These are phyloP conservation scores for Empidonax alnorum DNA, from an alignment of 2,113 vertebrate species.

Conservation along the genomic window DNA sequence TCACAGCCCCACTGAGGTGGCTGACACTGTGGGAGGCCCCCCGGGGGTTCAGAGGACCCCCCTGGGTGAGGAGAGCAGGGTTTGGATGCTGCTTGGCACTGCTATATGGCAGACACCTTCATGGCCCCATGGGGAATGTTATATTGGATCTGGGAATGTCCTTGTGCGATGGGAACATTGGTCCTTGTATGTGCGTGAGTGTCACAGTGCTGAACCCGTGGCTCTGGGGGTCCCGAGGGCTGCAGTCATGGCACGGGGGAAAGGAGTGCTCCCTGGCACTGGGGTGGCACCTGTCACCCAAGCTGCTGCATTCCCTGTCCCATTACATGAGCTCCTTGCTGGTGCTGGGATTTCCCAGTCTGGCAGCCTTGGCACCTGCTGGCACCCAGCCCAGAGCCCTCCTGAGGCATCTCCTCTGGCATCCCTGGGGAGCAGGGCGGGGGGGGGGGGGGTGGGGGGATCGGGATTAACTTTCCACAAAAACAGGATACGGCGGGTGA, in stretches of 20 bases:
- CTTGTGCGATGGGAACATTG: fast-evolving
- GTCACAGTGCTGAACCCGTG: background rate
- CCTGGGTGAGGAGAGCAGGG: background rate
- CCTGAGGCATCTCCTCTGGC: background rate
- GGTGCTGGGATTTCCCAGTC: background rate
- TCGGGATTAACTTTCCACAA: conserved; percentile 68
- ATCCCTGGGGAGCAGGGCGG: background rate
- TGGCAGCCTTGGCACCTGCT: background rate
- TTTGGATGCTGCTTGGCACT: fast-evolving
- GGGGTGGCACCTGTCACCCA: background rate
- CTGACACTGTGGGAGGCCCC: background rate
- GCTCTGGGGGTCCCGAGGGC: background rate
- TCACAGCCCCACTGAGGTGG: fast-evolving
- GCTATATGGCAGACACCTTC: fast-evolving
- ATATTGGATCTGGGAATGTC: background rate
- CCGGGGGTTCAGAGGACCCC: background rate
- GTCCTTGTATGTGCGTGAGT: fast-evolving
- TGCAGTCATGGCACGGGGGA: too few relatives aligned
- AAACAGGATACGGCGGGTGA: conserved; percentile 74
- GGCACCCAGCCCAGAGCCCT: background rate
- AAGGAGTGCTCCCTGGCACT: background rate
- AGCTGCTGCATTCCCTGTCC: fast-evolving
- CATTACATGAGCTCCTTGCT: fast-evolving
- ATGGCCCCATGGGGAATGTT: fast-evolving
- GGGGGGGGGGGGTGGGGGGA: background rate